Percentiles rank a stretch among this genome's conserved stretches.
These are phyloP conservation scores for Chloropsis hardwickii DNA, from an alignment of 2,113 vertebrate species.

Conservation along the genomic window DNA sequence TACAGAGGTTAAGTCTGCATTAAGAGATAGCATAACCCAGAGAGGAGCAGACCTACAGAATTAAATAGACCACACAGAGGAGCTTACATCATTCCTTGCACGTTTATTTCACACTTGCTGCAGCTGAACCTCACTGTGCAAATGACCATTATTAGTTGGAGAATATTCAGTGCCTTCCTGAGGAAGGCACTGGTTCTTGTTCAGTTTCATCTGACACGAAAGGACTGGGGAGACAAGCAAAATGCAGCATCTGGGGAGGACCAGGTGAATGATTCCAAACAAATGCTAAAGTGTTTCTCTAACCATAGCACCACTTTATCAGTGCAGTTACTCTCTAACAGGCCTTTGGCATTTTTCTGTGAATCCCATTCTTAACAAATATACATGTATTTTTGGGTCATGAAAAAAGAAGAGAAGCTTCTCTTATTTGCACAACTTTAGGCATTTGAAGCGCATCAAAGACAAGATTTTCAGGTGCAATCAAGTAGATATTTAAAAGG, in stretches of 20 bases:
- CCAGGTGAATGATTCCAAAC: not conserved
- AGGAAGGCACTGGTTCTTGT: not conserved
- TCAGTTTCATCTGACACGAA: not conserved
- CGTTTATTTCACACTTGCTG: not conserved
- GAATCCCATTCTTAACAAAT: not conserved
- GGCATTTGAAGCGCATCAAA: not conserved
- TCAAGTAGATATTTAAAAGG: not conserved
- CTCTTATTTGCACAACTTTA: not conserved
- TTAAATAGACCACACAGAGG: rapidly evolving
- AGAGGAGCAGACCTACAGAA: not conserved
- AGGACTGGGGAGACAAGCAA: not conserved
- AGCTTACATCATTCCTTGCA: not conserved
- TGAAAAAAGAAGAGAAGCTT: not conserved
- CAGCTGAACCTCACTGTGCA: not conserved
- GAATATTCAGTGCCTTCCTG: not conserved
- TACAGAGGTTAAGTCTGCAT: not conserved
- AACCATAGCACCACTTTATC: not conserved
- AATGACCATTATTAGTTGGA: not conserved
- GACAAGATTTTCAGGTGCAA: not conserved
- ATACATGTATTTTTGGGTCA: not conserved
- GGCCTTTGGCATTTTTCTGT: not conserved
- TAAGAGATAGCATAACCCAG: not conserved
- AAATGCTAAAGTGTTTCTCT: not conserved
- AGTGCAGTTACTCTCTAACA: not conserved
- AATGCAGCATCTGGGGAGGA: not conserved